Evolutionary conservation across 2,888 invertebrate species (phyloP), one percentile per base, ranked within the genome.

Genomic region (Phymatocera aterrima): DNA sequence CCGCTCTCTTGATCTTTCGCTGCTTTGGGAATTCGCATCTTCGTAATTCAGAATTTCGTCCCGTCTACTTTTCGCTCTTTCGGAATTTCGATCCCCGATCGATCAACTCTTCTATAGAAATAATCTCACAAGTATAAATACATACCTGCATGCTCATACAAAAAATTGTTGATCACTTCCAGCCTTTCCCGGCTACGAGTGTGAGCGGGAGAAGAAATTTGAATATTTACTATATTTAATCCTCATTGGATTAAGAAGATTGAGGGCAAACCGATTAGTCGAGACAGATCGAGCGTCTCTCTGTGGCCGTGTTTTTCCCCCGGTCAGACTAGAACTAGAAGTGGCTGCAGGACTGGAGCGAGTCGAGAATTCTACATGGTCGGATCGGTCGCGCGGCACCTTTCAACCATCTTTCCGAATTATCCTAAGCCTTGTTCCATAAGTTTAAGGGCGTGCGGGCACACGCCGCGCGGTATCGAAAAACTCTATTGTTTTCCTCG

Each of bases 351-450:
- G 40, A 40, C 12, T n/a, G n/a, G n/a, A 40, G 10, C 57, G 28
- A 28, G 57, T 57, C 10, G 6, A 8, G 6, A 28, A 6, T 28
- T 57, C 57, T 31, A 60, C 28, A 21, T 57, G 6, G 24, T 2
- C 24, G 24, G 54, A 12, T 15, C 46, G 15, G 15, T 46, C n/a
- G 12, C 12, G 82, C 82, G 86, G 86, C 85, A 82, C 84, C 87
- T 87, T 87, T 84, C 84, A 85, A 82, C 85, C 84, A 85, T 89
- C 88, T 84, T 81, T 78, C 83, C 84, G 87, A 88, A 89, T 90
- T 89, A 89, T 86, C 87, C 86, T 84, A 84, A 86, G 84, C 83
- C 83, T 78, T 48, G 78, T 81, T 68, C 68, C 0, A 28, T 15
- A 28, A 68, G n/a, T 21, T 46, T 43, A 12, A 65, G 24, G 65